Conservation (phyloP, 2,888 invertebrate genomes). For the Drosophila monieri region DNA sequence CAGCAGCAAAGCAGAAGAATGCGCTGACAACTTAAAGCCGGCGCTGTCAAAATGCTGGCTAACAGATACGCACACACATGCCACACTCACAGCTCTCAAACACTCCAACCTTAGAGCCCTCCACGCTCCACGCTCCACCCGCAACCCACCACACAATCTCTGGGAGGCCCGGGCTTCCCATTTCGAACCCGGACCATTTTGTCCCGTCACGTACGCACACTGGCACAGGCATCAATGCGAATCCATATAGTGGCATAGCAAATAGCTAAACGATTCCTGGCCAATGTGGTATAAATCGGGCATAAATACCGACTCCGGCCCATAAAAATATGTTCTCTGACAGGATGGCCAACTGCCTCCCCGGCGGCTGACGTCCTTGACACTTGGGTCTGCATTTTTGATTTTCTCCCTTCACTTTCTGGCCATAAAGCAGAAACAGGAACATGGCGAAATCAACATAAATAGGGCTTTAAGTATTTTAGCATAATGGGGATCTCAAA, state of each 20-base stretch:
- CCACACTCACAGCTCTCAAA: slow-evolving; percentile 13
- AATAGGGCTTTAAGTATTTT: slow-evolving; percentile 68
- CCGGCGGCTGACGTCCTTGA: slow-evolving; percentile 18
- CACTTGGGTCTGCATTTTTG: slow-evolving; percentile 18
- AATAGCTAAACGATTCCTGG: slow-evolving; percentile 62
- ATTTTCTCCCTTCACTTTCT: slow-evolving; percentile 45
- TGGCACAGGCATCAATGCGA: slow-evolving; percentile 26
- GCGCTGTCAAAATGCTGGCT: slow-evolving; percentile 68
- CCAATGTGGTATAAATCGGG: slow-evolving; percentile 69
- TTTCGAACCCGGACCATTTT: slow-evolving; percentile 63
- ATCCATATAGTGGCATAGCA: slow-evolving; percentile 26
- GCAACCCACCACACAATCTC: not conserved
- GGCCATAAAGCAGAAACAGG: slow-evolving; percentile 43
- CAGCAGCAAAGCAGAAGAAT: slow-evolving; percentile 59
- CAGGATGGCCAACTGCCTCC: slow-evolving; percentile 25
- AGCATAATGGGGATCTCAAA: slow-evolving; percentile 37
- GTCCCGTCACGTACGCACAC: slow-evolving; percentile 65
- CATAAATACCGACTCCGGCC: slow-evolving; percentile 59
- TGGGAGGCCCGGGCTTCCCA: not conserved
- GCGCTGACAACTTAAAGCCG: slow-evolving; percentile 76
- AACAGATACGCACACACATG: slow-evolving; percentile 38
- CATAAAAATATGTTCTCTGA: slow-evolving; percentile 63
- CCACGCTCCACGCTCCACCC: not conserved
- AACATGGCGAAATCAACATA: slow-evolving; percentile 60
- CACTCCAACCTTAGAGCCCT: not conserved